A percentile compares a stretch with the other conserved stretches of the same genome.
Conservation (phyloP, 1,140 invertebrate species). For the Oncopeltus fasciatus region DNA sequence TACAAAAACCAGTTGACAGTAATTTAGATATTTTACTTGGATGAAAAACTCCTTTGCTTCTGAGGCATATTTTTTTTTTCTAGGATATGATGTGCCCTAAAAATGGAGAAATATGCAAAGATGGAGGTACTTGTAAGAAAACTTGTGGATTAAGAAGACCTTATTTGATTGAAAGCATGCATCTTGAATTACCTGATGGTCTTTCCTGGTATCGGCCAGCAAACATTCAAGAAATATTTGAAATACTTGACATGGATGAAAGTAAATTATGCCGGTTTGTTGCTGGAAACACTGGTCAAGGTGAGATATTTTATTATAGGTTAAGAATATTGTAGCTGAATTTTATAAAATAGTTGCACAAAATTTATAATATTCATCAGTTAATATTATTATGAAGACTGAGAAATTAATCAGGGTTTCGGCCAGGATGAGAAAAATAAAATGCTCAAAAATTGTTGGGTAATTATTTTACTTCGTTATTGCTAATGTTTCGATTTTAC, state of each 20-base stretch:
- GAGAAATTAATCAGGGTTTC: too few species aligned
- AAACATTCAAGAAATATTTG: conserved; percentile 34
- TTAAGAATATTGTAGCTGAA: too few species aligned
- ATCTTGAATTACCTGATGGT: conserved; percentile 8
- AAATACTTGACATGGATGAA: conserved; percentile 36
- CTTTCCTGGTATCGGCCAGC: conserved; percentile 15
- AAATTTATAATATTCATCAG: too few species aligned
- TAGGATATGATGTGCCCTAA: conserved; percentile 20
- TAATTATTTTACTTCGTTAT: too few species aligned
- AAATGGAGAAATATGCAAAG: background rate
- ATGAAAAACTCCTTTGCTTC: background rate
- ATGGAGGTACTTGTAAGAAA: background rate
- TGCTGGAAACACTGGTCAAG: conserved; percentile 54
- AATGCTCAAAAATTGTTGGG: too few species aligned
- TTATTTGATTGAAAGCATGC: background rate
- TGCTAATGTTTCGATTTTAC: too few species aligned
- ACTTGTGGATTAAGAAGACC: background rate
- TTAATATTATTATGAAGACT: too few species aligned
- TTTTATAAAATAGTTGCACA: too few species aligned
- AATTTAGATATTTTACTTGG: too few species aligned
- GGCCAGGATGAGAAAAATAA: too few species aligned
- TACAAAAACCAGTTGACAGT: too few species aligned
- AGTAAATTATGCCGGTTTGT: conserved; percentile 40
- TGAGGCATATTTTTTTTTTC: background rate
- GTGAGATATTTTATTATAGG: too few species aligned